Evolutionary conservation across 2,888 invertebrate genomes (phyloP).

Genomic region (Sesia apiformis): DNA sequence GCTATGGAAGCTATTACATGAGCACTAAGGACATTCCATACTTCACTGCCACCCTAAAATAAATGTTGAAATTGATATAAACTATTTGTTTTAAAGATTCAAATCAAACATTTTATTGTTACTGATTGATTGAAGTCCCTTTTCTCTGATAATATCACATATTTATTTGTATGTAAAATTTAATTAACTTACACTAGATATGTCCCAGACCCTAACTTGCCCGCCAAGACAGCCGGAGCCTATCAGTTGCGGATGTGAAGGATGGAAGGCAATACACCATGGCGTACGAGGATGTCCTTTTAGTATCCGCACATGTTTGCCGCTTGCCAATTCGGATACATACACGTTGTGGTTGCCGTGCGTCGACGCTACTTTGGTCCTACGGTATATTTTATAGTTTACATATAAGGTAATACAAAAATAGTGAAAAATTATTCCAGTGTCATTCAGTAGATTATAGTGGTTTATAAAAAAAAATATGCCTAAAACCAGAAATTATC

Average conservation of each 20-base stretch:
- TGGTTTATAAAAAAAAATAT: too few species aligned
- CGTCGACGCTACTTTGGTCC: conserved; percentile 88
- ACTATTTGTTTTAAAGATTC: too few species aligned
- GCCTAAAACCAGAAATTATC: background rate
- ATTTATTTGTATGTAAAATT: background rate
- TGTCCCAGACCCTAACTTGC: conserved; percentile 92
- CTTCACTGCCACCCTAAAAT: conserved; percentile 87
- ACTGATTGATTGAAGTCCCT: too few species aligned
- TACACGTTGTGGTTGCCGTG: conserved; percentile 93
- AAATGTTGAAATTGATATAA: too few species aligned
- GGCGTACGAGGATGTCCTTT: conserved; percentile 91
- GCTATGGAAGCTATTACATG: conserved; percentile 89
- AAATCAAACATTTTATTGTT: too few species aligned
- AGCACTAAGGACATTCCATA: conserved; percentile 83
- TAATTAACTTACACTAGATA: conserved; percentile 49
- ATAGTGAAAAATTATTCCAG: too few species aligned
- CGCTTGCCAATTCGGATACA: conserved; percentile 85
- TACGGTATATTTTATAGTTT: conserved; percentile 22
- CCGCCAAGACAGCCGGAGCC: conserved; percentile 93
- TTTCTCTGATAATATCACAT: too few species aligned
- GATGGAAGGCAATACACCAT: conserved; percentile 94
- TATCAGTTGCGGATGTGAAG: conserved; percentile 85
- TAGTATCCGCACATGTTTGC: conserved; percentile 84
- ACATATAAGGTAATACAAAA: too few species aligned
- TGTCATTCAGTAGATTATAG: too few species aligned